phyloP scores from a whole-genome alignment of 2,113 vertebrate genomes.

The Ptilorrhoa leucosticta region DNA sequence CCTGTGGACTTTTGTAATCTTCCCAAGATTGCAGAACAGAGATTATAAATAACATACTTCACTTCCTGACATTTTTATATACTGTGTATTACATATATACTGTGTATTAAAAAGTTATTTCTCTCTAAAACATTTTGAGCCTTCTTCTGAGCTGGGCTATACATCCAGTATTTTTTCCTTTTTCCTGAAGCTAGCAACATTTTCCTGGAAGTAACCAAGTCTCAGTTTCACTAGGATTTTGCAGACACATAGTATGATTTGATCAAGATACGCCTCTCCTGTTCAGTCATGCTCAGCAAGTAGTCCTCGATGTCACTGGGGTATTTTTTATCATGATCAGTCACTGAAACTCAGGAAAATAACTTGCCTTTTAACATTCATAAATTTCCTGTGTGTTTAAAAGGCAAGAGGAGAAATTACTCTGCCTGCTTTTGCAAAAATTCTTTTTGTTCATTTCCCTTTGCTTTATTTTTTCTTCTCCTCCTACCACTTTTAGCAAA shows the following conservation, averaged over 20 bases:
- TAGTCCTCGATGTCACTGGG: background rate
- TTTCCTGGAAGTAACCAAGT: background rate
- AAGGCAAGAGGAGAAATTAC: background rate
- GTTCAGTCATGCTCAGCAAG: background rate
- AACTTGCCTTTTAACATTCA: background rate
- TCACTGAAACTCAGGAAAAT: background rate
- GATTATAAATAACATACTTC: background rate
- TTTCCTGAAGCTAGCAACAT: background rate
- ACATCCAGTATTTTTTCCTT: background rate
- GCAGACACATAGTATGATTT: background rate
- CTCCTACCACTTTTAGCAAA: background rate
- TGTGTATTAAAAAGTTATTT: background rate
- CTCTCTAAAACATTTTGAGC: background rate
- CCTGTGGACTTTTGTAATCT: background rate
- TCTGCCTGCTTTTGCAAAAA: background rate
- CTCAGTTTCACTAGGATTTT: background rate
- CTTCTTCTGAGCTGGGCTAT: background rate
- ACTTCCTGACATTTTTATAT: background rate
- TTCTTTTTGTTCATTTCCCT: background rate
- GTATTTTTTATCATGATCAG: background rate
- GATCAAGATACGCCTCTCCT: background rate
- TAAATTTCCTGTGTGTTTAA: background rate
- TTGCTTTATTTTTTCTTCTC: background rate
- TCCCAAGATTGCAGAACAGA: background rate
- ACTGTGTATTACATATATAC: fast-evolving